Percentiles rank a stretch among this genome's conserved stretches.
Conservation (phyloP, 2,113 vertebrate genomes). For the Datnioides undecimradiatus region DNA sequence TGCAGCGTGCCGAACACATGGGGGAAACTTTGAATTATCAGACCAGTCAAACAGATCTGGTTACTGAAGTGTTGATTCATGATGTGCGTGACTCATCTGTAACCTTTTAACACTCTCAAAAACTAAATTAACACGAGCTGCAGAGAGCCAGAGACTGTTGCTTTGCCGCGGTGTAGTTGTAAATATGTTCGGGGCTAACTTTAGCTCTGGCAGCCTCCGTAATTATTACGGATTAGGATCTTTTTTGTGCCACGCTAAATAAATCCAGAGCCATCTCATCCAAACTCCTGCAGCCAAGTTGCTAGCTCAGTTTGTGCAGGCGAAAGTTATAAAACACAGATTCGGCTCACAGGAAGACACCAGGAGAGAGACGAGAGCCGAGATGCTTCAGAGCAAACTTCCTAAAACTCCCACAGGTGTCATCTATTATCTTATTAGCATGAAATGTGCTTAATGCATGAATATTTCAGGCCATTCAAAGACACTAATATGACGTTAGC, state of each 20-base stretch:
- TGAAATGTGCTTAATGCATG: background rate
- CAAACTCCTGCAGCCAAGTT: no score
- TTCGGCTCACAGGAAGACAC: no score
- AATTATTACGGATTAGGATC: background rate
- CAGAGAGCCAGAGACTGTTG: background rate
- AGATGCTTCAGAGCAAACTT: no score
- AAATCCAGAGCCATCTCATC: no score
- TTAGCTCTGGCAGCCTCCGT: background rate
- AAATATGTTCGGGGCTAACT: background rate
- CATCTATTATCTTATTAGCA: background rate
- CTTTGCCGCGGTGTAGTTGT: background rate
- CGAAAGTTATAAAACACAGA: no score
- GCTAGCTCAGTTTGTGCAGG: background rate
- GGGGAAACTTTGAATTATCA: background rate
- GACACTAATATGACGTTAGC: no score
- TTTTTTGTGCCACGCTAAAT: background rate
- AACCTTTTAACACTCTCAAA: background rate
- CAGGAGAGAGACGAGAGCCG: no score
- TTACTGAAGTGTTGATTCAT: background rate
- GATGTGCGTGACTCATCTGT: no score
- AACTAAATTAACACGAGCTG: background rate
- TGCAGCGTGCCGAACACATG: background rate
- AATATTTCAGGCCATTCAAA: background rate
- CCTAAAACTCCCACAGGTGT: no score
- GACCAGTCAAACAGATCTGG: background rate